phyloP scores from a whole-genome alignment of 2,888 invertebrate genomes.

The Nycteola revayana region DNA sequence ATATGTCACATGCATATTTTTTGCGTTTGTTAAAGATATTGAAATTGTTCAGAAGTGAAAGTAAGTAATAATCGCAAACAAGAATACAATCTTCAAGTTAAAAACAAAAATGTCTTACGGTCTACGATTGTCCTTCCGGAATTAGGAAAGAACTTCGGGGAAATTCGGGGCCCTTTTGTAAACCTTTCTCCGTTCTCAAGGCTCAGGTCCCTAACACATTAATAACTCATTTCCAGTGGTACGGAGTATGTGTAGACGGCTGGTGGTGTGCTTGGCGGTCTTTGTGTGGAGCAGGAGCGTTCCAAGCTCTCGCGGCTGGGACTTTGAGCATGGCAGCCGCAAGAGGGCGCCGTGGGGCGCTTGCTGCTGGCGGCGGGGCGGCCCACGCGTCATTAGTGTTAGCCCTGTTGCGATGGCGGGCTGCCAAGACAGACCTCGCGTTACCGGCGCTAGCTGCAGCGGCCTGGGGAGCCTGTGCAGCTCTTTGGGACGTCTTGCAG shows the following conservation, averaged over 20 bases:
- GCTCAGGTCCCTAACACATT: too few relatives aligned
- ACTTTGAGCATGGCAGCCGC: conserved; percentile 91
- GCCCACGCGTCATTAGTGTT: conserved; percentile 90
- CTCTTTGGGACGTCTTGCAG: conserved; percentile 90
- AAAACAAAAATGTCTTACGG: too few relatives aligned
- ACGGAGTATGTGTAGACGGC: conserved; percentile 91
- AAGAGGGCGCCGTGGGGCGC: conserved; percentile 86
- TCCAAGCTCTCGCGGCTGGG: conserved; percentile 89
- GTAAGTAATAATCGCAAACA: too few relatives aligned
- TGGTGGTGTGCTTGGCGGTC: conserved; percentile 88
- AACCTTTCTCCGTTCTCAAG: too few relatives aligned
- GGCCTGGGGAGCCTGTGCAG: conserved; percentile 93
- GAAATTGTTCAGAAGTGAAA: too few relatives aligned
- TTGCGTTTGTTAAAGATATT: too few relatives aligned
- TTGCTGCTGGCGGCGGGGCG: conserved; percentile 90
- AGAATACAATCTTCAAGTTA: too few relatives aligned
- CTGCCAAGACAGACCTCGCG: conserved; percentile 90
- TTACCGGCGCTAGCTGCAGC: conserved; percentile 92
- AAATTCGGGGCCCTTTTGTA: too few relatives aligned
- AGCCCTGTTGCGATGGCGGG: conserved; percentile 90
- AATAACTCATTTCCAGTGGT: conserved; percentile 86
- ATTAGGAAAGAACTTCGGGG: too few relatives aligned
- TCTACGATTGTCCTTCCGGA: too few relatives aligned
- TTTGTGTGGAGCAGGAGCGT: conserved; percentile 86
- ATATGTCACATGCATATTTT: too few relatives aligned